These are phyloP conservation scores for Benitochromis conjunctus DNA, from an alignment of 2,113 vertebrate genomes.

Conservation along the genomic window DNA sequence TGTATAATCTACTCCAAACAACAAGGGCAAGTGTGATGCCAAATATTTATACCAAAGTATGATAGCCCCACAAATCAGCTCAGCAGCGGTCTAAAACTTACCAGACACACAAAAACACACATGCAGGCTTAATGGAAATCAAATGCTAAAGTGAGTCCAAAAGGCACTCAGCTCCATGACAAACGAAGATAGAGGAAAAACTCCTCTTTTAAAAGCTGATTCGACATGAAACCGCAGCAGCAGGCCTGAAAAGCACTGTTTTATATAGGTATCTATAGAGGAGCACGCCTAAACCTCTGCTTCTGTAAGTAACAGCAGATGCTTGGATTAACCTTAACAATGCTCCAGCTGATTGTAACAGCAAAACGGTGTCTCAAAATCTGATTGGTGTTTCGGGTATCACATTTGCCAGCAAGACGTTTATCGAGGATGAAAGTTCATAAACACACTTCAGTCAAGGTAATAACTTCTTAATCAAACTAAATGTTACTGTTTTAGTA, in stretches of 20 bases:
- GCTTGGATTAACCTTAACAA: not conserved
- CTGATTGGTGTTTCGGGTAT: not conserved
- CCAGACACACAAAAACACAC: not conserved
- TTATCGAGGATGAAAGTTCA: not conserved
- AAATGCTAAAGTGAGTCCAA: not conserved
- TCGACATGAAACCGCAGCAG: not conserved
- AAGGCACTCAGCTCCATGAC: not conserved
- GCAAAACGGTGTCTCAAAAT: not conserved
- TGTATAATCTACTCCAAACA: not conserved
- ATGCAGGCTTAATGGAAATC: not conserved
- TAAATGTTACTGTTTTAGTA: not conserved
- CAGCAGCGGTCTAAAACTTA: not conserved
- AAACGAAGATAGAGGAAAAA: not conserved
- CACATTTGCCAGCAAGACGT: not conserved
- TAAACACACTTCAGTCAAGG: not conserved
- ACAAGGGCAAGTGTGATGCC: not conserved
- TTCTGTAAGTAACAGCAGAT: not conserved
- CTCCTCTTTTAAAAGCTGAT: not conserved
- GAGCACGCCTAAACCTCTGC: not conserved
- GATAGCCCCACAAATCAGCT: not conserved
- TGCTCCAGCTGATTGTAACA: not conserved
- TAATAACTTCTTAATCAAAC: not conserved
- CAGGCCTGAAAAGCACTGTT: not conserved
- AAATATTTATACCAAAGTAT: constrained; percentile 6
- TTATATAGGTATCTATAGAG: not conserved